phyloP scores from a whole-genome alignment of 2,888 invertebrate genomes.

The Luffia ferchaultella region DNA sequence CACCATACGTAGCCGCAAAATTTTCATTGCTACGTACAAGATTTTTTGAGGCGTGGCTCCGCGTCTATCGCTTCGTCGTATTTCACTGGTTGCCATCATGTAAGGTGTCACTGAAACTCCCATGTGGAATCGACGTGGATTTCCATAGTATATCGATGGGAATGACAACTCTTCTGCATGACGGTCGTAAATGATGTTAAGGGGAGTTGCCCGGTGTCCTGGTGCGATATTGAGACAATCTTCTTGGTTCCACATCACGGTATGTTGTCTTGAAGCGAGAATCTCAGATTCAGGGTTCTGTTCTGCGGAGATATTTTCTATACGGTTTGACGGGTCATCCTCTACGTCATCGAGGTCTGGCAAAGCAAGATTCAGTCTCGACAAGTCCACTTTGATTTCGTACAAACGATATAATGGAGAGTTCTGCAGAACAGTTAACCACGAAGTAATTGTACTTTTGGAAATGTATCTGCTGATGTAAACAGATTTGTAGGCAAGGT shows the following conservation, averaged over 20 bases:
- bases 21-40: conserved; percentile 37
- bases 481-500: conserved; percentile 24
- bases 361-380: conserved; percentile 18
- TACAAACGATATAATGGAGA: conserved; percentile 23
- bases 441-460: conserved; percentile 22
- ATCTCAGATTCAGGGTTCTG: conserved; percentile 19
- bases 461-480: conserved; percentile 23
- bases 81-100: too few relatives aligned
- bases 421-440: conserved; percentile 21
- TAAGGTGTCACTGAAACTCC: conserved; percentile 26
- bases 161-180: too few relatives aligned
- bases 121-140: conserved; percentile 22
- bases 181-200: too few relatives aligned
- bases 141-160: conserved; percentile 32
- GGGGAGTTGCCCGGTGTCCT: too few relatives aligned
- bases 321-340: conserved; percentile 18
- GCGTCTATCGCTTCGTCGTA: too few relatives aligned
- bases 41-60: too few relatives aligned
- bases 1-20: conserved; percentile 19
- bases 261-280: conserved; percentile 21
- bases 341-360: conserved; percentile 15
- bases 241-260: conserved; percentile 29
- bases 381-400: conserved; percentile 23
- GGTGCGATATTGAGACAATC: conserved; percentile 22
- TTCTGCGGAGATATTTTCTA: conserved; percentile 21